These are phyloP conservation scores for Bombus sylvicola DNA, from an alignment of 1,140 invertebrate species.

Conservation along the genomic window DNA sequence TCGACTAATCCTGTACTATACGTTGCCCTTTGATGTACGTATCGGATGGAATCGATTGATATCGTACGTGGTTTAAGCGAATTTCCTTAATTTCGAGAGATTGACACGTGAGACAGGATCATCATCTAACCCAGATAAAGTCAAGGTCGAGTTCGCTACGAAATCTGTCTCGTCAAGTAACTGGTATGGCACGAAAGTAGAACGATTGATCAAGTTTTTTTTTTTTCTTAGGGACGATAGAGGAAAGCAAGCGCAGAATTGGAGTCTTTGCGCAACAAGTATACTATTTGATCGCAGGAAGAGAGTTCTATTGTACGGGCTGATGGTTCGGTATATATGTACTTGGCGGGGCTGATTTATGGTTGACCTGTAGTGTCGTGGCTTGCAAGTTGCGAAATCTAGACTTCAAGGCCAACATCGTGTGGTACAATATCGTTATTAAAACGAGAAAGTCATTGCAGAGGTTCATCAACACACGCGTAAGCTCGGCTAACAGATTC, in stretches of 20 bases:
- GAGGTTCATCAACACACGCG: not conserved
- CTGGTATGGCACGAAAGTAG: not conserved
- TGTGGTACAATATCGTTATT: not conserved
- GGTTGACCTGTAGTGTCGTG: not conserved
- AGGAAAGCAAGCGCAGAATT: not conserved
- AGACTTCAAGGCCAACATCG: not conserved
- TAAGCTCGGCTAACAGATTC: too few species aligned
- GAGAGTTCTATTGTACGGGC: not conserved
- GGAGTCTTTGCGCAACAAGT: not conserved
- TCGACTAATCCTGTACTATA: too few species aligned
- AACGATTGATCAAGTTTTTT: not conserved
- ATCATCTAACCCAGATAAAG: not conserved
- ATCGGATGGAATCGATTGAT: too few species aligned
- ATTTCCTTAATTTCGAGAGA: too few species aligned
- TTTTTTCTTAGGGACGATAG: too few species aligned
- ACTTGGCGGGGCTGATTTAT: not conserved
- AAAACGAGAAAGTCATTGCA: not conserved
- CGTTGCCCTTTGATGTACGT: too few species aligned
- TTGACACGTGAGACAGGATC: too few species aligned
- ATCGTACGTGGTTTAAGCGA: too few species aligned
- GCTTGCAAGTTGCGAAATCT: not conserved
- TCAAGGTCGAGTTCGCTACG: not conserved
- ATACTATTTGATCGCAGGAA: not conserved
- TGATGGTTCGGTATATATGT: not conserved
- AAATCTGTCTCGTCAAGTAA: not conserved